Conservation (phyloP, 2,888 invertebrate species). For the Suillia variegata region DNA sequence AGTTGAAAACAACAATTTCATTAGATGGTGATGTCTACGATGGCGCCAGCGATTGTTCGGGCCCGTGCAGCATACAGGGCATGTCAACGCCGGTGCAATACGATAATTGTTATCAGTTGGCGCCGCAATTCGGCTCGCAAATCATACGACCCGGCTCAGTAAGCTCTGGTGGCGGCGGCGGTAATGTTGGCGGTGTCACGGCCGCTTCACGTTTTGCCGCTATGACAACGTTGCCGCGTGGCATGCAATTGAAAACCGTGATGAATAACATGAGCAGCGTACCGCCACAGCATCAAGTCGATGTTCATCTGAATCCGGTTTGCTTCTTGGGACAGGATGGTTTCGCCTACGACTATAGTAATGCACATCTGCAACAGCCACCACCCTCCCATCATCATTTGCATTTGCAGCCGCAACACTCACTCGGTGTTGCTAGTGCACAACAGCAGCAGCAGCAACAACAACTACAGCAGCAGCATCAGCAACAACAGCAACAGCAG, state of each 20-base stretch:
- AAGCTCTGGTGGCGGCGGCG: conserved; percentile 36
- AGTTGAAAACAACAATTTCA: conserved; percentile 57
- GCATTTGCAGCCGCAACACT: conserved; percentile 37
- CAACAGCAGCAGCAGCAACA: conserved; percentile 41
- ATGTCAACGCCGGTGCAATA: conserved; percentile 40
- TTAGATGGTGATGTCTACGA: conserved; percentile 58
- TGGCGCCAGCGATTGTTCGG: conserved; percentile 54
- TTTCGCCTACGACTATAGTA: conserved; percentile 66
- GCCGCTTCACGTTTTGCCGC: conserved; percentile 57
- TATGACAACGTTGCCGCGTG: conserved; percentile 63
- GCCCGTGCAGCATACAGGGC: conserved; percentile 44
- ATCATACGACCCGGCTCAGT: conserved; percentile 44
- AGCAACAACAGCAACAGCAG: conserved; percentile 45
- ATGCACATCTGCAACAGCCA: conserved; percentile 55
- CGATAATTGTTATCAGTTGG: conserved; percentile 60
- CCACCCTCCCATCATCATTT: conserved; percentile 33
- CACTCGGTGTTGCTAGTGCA: conserved; percentile 26
- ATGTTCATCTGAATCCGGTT: conserved; percentile 77
- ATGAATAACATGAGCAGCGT: conserved; percentile 36
- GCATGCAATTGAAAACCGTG: conserved; percentile 62
- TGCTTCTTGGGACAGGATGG: conserved; percentile 78
- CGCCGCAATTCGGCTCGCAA: conserved; percentile 66
- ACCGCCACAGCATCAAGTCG: conserved; percentile 70
- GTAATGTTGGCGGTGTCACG: conserved; percentile 25
- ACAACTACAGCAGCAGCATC: conserved; percentile 38